phyloP scores from a whole-genome alignment of 2,113 vertebrate species.

The Neolamprologus fasciatus region DNA sequence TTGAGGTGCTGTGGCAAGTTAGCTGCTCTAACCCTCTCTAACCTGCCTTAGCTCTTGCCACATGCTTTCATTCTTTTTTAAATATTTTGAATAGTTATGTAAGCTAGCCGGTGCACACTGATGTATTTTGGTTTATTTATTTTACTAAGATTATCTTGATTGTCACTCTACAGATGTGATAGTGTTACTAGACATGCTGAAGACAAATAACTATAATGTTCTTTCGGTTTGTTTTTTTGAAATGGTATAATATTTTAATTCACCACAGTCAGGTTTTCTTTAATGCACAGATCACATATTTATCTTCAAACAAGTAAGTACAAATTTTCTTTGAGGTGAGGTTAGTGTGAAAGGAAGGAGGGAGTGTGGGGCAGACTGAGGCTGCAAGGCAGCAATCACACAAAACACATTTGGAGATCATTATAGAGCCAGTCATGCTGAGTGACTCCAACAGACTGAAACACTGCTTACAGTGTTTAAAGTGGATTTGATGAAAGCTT shows the following conservation, averaged over 20 bases:
- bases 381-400: constrained; percentile 40
- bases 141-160: not conserved
- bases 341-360: not conserved
- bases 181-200: not conserved
- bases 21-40: not conserved
- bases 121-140: not conserved
- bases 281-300: not conserved
- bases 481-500: constrained; percentile 60
- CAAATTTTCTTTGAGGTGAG: constrained; percentile 1
- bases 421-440: constrained; percentile 56
- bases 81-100: not conserved
- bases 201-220: not conserved
- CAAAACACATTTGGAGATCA: constrained; percentile 66
- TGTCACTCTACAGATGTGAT: not conserved
- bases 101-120: not conserved
- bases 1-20: not conserved
- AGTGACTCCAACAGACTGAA: constrained; percentile 52
- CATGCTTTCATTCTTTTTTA: rapidly evolving
- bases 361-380: not conserved
- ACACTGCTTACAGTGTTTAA: constrained; percentile 54
- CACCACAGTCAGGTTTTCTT: not conserved
- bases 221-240: not conserved
- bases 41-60: not conserved
- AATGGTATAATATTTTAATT: not conserved
- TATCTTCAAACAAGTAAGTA: not conserved